These are phyloP conservation scores for Gouania willdenowi DNA, from an alignment of 2,797 vertebrate species.

Conservation along the genomic window DNA sequence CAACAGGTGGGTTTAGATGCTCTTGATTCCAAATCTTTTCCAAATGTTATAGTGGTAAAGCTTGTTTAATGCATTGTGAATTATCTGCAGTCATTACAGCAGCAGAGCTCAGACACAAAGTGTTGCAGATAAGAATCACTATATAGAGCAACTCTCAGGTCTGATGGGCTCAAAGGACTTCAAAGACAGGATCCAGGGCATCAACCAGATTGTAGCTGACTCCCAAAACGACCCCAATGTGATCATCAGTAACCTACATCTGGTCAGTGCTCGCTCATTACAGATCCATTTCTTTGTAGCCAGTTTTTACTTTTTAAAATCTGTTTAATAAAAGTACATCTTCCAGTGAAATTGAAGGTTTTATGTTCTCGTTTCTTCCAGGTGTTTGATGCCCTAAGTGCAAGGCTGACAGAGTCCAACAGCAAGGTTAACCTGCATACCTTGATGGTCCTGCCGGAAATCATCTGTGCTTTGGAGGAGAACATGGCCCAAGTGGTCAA, in stretches of 20 bases:
- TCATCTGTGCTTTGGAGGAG: conserved; percentile 81
- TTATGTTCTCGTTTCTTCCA: conserved; percentile 37
- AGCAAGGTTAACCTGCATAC: conserved; percentile 92
- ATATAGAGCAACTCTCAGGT: conserved; percentile 75
- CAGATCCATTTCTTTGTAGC: neutral
- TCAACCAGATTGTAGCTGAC: conserved; percentile 83
- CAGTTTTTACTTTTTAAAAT: too few relatives aligned
- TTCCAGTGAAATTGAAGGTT: too few relatives aligned
- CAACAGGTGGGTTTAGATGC: conserved; percentile 74
- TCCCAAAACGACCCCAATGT: conserved; percentile 81
- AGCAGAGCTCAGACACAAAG: conserved; percentile 73
- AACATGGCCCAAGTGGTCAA: conserved; percentile 85
- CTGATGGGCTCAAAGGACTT: conserved; percentile 86
- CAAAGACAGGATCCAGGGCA: conserved; percentile 84
- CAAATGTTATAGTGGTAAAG: neutral
- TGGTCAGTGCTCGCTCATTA: conserved; percentile 57
- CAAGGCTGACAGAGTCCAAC: conserved; percentile 89
- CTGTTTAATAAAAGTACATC: neutral
- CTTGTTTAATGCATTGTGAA: conserved; percentile 2
- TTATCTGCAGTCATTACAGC: conserved; percentile 54
- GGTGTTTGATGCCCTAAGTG: conserved; percentile 92
- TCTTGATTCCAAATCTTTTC: neutral
- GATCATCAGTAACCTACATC: conserved; percentile 80
- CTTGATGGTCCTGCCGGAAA: conserved; percentile 84
- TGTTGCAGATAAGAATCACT: conserved; percentile 82